Base-by-base conservation (phyloP, 1,140 invertebrate genomes). In the Papilio machaon region DNA sequence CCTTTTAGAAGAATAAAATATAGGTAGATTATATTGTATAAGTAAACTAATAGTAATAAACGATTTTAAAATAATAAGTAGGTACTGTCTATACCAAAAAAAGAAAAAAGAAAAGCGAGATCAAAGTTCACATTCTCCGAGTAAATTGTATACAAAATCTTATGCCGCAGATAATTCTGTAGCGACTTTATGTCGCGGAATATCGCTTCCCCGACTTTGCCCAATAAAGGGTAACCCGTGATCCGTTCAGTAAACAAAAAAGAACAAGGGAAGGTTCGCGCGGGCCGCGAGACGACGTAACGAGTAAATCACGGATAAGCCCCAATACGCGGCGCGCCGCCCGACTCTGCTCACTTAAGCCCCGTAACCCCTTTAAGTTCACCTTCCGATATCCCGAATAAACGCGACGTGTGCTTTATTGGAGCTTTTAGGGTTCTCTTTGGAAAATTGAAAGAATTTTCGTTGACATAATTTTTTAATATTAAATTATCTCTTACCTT, bases 191-290 rank as follows among this genome's bases (percentile, higher is more conserved):
- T 87, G 89, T 88, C 87, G 84, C 86, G 86, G 86, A 87, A 89
- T 94, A 94, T 94, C 91, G 91, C 87, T 92, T 92, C 86, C 86
- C 90, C 90, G 90, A 91, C 89, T 92, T 93, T 90, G 88, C 87
- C 91, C 91, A 92, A 92, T 93, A 94, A 93, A 94, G 91, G 91
- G 91, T 91, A 91, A 88, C 88, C 92, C 90, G 82, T 92, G 91
- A 94, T 94, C 91, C 92, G 88, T 89, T 91, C 91, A 91, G 92
- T 94, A 94, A 94, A 94, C 91, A 94, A 93, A 93, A 94, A 94
- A 94, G 89, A 78, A 38, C 19, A 77, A 78, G 23, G 86, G 82
- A 85, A 88, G 85, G 88, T 82, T 85, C 79, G 83, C 82, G 89
- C 85, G 85, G 84, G 81, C 86, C 89, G 88, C 88, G 89, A 84